Conservation (phyloP, 2,113 vertebrate genomes). For the Bettongia penicillata region DNA sequence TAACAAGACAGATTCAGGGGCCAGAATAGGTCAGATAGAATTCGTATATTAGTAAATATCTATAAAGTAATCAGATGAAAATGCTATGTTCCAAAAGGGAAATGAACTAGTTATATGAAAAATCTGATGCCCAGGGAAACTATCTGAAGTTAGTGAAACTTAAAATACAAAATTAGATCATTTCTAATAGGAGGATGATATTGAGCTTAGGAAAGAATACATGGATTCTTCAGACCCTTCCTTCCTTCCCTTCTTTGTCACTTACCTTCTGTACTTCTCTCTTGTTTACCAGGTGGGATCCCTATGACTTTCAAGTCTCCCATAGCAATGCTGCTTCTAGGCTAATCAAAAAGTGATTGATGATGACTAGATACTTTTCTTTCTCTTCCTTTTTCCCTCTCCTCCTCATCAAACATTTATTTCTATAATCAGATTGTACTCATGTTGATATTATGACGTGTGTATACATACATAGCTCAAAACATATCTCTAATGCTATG, state of each 20-base stretch:
- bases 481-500: too few species aligned
- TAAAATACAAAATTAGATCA: neutral
- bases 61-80: neutral
- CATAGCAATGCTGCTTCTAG: neutral
- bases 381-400: neutral
- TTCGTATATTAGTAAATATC: neutral
- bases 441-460: neutral
- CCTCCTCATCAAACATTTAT: neutral
- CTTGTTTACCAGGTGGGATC: neutral
- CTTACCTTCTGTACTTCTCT: neutral
- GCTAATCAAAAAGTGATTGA: neutral
- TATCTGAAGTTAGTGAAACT: neutral
- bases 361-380: neutral
- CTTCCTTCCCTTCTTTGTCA: neutral
- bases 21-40: neutral
- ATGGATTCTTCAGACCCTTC: neutral
- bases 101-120: neutral
- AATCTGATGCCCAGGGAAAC: neutral
- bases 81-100: neutral
- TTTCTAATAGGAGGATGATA: neutral
- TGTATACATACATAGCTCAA: neutral
- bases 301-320: neutral
- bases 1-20: neutral
- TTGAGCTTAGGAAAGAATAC: neutral
- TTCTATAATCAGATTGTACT: neutral